Percentiles rank a stretch among this genome's conserved stretches.
phyloP scores from a whole-genome alignment of 2,888 invertebrate species.

The Lithophane semibrunnea region DNA sequence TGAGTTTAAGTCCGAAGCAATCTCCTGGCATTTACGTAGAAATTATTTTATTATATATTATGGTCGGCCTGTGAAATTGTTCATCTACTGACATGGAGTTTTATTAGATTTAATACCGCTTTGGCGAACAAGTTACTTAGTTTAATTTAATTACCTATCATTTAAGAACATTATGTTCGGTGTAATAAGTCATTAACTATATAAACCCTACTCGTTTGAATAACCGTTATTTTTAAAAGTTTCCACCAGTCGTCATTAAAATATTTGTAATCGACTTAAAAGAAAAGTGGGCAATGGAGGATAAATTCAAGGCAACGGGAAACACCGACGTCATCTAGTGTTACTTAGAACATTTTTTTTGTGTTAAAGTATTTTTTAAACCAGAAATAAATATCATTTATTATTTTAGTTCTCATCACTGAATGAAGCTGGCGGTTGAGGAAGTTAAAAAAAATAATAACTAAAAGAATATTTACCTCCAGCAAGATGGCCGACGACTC shows the following conservation, averaged over 20 bases:
- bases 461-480: constrained; percentile 81
- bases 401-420: not conserved
- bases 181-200: not conserved
- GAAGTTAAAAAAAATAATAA: not conserved
- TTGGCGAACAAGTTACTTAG: not conserved
- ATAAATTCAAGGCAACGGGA: too few relatives aligned
- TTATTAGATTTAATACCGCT: not conserved
- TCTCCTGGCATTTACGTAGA: constrained; percentile 18
- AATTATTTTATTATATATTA: too few relatives aligned
- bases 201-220: too few relatives aligned
- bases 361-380: too few relatives aligned
- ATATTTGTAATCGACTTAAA: not conserved
- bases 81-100: not conserved
- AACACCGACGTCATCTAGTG: too few relatives aligned
- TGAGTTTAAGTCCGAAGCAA: not conserved
- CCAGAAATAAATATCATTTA: not conserved
- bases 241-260: not conserved
- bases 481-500: constrained; percentile 96
- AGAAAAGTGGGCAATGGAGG: not conserved
- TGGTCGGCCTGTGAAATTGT: not conserved
- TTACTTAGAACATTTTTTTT: too few relatives aligned
- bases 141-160: constrained; percentile 9
- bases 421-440: not conserved
- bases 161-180: not conserved
- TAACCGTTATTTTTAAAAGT: not conserved